Base-by-base conservation (phyloP, 37 sponge, comb jelly and placozoan species). In the Aplysina aerophoba region DNA sequence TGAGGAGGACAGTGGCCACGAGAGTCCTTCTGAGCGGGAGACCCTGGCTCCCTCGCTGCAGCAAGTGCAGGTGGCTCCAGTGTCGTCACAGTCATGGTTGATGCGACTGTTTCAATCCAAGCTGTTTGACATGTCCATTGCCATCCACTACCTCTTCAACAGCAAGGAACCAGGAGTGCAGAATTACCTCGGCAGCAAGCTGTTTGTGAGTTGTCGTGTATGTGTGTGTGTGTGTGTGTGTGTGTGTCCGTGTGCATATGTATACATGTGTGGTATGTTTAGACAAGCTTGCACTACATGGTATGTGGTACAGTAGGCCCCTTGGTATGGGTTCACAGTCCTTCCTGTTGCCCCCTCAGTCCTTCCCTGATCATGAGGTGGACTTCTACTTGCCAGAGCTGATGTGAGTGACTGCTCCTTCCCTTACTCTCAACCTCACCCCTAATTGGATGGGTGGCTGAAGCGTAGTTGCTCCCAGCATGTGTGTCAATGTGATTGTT, bases 361-460 rank as follows among this genome's bases (percentile, higher is more conserved):
- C 56, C 21, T 92, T 96, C 56, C 63, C 80, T 3, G 85, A 65
- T 22, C 85, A 89, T 4, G 91, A 94, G 36, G 96, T 96, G 24
- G 97, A 96, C 73, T 92, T 96, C 85, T 96, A 94, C 81, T 78
- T 94, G 21, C 93, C 97, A 16, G 93, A 96, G 74, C 82, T 96
- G 11, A 84, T 94, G 96, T 95, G 54, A 91, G 94, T 87, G 16
- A n/a, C n/a, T 12, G 64, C 11, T 13, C 27, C 28, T 28, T 2
- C 24, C 5, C 24, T 62, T 62, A 3, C 28, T 11, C 64, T 44
- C 50, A 44, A 8, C 50, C 50, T 44, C 50, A 11, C 50, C 8
- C 50, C 3, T 44, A 11, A 44, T 44, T 44, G 50, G 50, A 8
- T 11, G 3, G 50, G 3, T 11, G 50, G 3, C 8, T 44, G 3